These are phyloP conservation scores for Neotragus moschatus DNA, from an alignment of 2,113 vertebrate species.

Conservation along the genomic window DNA sequence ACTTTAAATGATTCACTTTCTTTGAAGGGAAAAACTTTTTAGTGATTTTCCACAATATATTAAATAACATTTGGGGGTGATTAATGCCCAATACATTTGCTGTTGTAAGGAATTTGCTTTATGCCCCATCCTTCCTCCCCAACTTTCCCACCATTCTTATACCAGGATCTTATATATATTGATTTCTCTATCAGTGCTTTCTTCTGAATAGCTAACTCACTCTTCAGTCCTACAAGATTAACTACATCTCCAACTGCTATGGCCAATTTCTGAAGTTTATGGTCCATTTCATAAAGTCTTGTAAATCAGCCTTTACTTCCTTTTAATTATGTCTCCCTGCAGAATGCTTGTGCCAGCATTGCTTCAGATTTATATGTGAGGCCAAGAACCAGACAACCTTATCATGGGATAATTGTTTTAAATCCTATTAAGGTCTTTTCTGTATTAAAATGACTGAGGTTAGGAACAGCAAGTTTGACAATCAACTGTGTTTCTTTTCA, in stretches of 20 bases:
- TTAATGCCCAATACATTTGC: slow-evolving; percentile 68
- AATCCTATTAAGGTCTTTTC: slow-evolving; percentile 59
- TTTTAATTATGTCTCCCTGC: slow-evolving; percentile 59
- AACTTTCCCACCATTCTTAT: background rate
- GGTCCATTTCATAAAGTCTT: slow-evolving; percentile 67
- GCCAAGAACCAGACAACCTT: slow-evolving; percentile 52
- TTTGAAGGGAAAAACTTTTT: slow-evolving; percentile 50
- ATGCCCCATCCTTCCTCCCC: background rate
- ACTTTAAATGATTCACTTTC: slow-evolving; percentile 66
- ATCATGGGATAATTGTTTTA: slow-evolving; percentile 66
- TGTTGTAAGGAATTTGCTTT: slow-evolving; percentile 59
- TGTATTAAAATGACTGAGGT: slow-evolving; percentile 54
- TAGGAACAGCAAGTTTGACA: slow-evolving; percentile 58
- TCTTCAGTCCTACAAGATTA: slow-evolving; percentile 54
- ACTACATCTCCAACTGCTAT: slow-evolving; percentile 40
- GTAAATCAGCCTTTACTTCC: slow-evolving; percentile 61
- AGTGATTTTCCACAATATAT: slow-evolving; percentile 70
- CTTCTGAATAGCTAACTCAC: slow-evolving; percentile 35
- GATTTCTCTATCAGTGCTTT: slow-evolving; percentile 50
- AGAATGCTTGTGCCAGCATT: slow-evolving; percentile 48
- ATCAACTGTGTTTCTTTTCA: slow-evolving; percentile 45
- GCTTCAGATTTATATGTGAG: slow-evolving; percentile 45
- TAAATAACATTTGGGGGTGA: slow-evolving; percentile 72
- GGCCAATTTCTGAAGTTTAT: slow-evolving; percentile 70
- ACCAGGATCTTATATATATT: background rate